Evolutionary conservation across 2,797 vertebrate species (phyloP).

Genomic region (Rachycentron canadum): DNA sequence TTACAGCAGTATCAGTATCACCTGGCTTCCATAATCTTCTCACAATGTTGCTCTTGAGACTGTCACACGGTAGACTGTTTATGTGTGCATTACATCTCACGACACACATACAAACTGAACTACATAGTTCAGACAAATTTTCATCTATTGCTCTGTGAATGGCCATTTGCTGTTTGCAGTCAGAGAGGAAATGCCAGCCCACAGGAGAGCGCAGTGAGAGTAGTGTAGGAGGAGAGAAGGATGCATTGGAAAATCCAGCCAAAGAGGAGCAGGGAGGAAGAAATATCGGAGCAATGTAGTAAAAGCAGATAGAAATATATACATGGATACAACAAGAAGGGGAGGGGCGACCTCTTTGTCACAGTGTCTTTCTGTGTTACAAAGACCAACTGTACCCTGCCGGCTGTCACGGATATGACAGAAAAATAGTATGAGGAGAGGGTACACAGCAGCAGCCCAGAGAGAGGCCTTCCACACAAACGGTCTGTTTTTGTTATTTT

Average conservation of each 20-base stretch:
- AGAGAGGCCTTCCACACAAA: constrained; percentile 56
- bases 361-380: constrained; percentile 54
- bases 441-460: constrained; percentile 8
- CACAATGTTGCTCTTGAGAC: not conserved
- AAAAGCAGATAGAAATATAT: constrained; percentile 49
- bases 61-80: constrained; percentile 16
- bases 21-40: constrained; percentile 12
- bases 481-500: constrained; percentile 64
- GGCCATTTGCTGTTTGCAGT: constrained; percentile 32
- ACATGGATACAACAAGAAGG: constrained; percentile 30
- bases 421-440: constrained; percentile 30
- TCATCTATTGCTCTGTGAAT: constrained; percentile 40
- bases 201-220: constrained; percentile 28
- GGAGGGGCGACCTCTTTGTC: constrained; percentile 65
- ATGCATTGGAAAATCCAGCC: constrained; percentile 27
- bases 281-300: constrained; percentile 43
- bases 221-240: constrained; percentile 32
- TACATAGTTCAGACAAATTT: constrained; percentile 12
- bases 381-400: constrained; percentile 39
- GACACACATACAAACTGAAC: not conserved
- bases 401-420: constrained; percentile 40
- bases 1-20: not conserved
- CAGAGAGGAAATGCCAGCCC: constrained; percentile 39
- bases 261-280: constrained; percentile 8
- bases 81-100: constrained; percentile 38